Base-by-base conservation (phyloP, 2,797 vertebrate species). In the Hippoglossus hippoglossus region DNA sequence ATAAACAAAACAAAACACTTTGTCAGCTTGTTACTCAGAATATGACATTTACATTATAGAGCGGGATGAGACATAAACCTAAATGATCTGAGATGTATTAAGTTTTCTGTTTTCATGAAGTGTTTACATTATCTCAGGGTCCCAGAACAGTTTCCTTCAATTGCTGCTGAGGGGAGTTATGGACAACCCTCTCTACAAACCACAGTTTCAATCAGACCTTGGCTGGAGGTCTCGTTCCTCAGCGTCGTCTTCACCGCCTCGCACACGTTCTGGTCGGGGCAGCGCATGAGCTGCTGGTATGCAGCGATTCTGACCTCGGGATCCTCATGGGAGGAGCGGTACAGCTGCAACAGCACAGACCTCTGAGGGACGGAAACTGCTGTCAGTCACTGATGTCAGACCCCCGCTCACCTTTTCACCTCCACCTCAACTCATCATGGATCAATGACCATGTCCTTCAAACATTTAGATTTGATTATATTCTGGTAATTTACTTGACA, bases 261-360 rank as follows among this genome's bases (percentile, higher is more conserved):
- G 77, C 97, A 95, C 47, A 96, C 80, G 12, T 94, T 88, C 15
- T 90, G 88, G 34, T 91, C 85, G 0, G 96, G 95, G 84, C 96
- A 97, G 67, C 84, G 94, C 94, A 97, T 94, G 85, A 96, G 92
- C 80, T 93, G 93, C 79, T 95, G 96, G 93, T 96, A 97, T 75
- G 96, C 94, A 34, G 94, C 92, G 53, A 97, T 96, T 89, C 94
- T 92, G 91, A 97, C 89, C 93, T 97, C 97, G 1, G 90, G 88
- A 39, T 96, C 94, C 87, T 97, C 96, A 0, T 84, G 88, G 19
- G 83, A 85, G 25, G 82, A 81, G 80, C 94, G 74, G 80, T 96
- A 97, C 71, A 96, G 90, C 78, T 80, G 92, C 81, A 94, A 75
- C 83, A 97, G 93, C 79, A 87, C 1, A 22, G 86, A 73, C 60